Conservation (phyloP, 2,113 vertebrate genomes). For the Microtus richardsoni region DNA sequence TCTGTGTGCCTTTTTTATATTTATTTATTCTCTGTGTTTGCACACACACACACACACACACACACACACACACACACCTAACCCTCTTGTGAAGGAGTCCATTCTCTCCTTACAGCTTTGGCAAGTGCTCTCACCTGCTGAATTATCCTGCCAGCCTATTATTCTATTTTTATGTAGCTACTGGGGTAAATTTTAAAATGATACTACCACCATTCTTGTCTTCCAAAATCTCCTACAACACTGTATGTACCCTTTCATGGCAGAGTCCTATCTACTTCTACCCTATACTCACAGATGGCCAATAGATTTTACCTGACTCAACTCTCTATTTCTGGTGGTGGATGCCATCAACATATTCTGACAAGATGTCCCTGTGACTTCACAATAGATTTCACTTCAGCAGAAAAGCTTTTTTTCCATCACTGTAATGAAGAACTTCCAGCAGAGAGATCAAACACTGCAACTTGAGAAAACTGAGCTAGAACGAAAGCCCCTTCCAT, state of each 20-base stretch:
- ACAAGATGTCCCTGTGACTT: not conserved
- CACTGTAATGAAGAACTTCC: not conserved
- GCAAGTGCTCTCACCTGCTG: not conserved
- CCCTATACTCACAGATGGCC: not conserved
- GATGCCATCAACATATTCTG: not conserved
- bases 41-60: no score
- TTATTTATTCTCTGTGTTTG: not conserved
- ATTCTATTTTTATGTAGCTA: constrained; percentile 30
- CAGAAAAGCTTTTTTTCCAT: not conserved
- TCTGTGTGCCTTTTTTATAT: not conserved
- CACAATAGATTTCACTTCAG: not conserved
- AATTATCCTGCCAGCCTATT: not conserved
- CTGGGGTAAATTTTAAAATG: not conserved
- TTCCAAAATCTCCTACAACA: not conserved
- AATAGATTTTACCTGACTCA: not conserved
- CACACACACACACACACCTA: no score
- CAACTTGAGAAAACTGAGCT: not conserved
- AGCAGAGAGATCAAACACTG: not conserved
- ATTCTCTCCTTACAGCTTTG: not conserved
- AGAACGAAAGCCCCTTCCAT: not conserved
- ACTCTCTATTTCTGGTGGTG: not conserved
- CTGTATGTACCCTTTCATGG: not conserved
- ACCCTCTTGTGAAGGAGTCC: not conserved
- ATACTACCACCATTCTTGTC: not conserved
- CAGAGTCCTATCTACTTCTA: not conserved